phyloP scores from a whole-genome alignment of 2,113 vertebrate genomes.

The Gymnorhina tibicen region DNA sequence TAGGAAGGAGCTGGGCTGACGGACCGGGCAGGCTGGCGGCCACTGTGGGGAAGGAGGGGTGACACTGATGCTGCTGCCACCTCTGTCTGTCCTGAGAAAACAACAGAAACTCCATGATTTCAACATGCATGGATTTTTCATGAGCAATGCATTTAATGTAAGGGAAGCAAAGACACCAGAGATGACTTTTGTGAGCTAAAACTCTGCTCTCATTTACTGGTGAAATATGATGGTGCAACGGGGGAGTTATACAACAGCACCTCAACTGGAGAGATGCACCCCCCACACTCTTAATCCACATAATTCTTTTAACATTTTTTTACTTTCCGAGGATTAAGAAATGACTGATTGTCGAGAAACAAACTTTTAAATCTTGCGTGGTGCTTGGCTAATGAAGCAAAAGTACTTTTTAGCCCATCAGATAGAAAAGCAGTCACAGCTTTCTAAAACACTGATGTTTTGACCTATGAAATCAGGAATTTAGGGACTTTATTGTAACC shows the following conservation, averaged over 20 bases:
- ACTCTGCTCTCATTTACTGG: background rate
- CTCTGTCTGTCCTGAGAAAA: background rate
- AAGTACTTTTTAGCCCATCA: background rate
- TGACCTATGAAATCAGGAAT: background rate
- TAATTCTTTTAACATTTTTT: background rate
- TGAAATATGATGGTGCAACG: background rate
- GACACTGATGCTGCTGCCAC: background rate
- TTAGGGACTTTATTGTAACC: background rate
- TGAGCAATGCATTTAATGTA: background rate
- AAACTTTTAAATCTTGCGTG: background rate
- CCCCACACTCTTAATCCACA: too few species aligned
- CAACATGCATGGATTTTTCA: background rate
- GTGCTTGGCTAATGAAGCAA: background rate
- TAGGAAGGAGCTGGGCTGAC: background rate
- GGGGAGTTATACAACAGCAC: background rate
- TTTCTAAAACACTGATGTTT: background rate
- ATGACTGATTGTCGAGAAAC: background rate
- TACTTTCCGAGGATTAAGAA: background rate
- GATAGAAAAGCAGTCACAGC: background rate
- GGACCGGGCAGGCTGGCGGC: background rate
- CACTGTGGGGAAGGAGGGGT: background rate
- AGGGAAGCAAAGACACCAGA: background rate
- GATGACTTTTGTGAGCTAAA: background rate
- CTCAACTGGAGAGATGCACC: background rate
- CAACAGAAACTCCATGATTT: background rate